Evolutionary conservation across 2,888 invertebrate species (phyloP), one percentile per base, ranked within the genome.

Genomic region (Dicyrtomina minuta): DNA sequence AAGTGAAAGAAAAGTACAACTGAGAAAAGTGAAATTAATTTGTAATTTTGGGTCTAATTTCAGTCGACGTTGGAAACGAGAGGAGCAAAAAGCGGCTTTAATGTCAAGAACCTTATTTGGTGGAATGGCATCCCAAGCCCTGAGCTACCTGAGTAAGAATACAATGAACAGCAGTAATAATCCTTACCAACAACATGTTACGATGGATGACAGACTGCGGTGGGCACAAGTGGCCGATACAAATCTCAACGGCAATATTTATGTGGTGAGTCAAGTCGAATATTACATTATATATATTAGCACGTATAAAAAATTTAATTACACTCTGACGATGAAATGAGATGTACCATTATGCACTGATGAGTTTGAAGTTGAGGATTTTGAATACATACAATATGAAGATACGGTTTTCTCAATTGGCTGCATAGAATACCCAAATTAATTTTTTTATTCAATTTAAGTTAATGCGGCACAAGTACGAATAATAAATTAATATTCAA

Each of bases 171-270:
- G 91, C 0, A 69, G 91, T 0, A 92, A 92, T 79, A 76, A 76
- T 70, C 77, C 77, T 2, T 77, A 76, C 64, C 76, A 76, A 51
- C 76, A 76, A 61, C 89, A 89, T 83, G 87, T 90, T 8, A 88
- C 90, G 0, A 79, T 91, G 72, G 92, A 92, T 81, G 92, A 92
- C 79, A 84, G 92, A 49, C 86, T 92, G 84, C 83, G 91, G 43
- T 93, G 93, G 93, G 93, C 93, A 0, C 93, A 93, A 79, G 90
- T 93, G 62, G 90, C 92, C 0, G 93, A 94, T 80, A 75, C 79
- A 4, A 79, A 79, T 55, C 74, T 79, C 62, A 75, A 72, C 27
- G 79, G 79, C 51, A 81, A 80, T 73, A 79, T 80, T 68, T 80
- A 81, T 71, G 79, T 80, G 71, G 81, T 81, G 75, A 79, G 78